These are phyloP conservation scores for Pocota personata DNA, from an alignment of 2,888 invertebrate genomes.

Conservation along the genomic window DNA sequence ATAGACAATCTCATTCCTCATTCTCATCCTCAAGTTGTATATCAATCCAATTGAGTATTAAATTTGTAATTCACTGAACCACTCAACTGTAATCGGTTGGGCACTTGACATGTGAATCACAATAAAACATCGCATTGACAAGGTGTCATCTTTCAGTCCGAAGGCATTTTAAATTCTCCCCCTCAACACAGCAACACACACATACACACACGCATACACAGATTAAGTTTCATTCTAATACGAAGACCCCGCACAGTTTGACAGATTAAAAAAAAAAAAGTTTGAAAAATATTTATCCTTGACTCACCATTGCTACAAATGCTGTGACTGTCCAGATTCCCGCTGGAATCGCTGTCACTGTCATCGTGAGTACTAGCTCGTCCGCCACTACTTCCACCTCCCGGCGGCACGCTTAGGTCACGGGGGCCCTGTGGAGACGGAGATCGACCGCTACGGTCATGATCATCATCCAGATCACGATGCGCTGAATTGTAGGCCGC, in stretches of 20 bases:
- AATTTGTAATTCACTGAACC: constrained; percentile 72
- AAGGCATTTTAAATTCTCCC: constrained; percentile 34
- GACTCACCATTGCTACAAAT: constrained; percentile 77
- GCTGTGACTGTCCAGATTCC: constrained; percentile 78
- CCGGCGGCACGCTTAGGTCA: constrained; percentile 76
- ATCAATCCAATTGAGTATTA: constrained; percentile 68
- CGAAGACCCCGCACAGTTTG: constrained; percentile 40
- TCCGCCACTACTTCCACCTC: constrained; percentile 78
- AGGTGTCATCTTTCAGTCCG: constrained; percentile 69
- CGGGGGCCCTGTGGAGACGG: constrained; percentile 80
- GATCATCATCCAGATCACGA: constrained; percentile 76
- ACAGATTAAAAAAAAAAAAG: constrained; percentile 29
- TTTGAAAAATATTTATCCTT: constrained; percentile 19
- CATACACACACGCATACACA: not conserved
- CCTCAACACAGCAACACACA: not conserved
- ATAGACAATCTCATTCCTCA: not conserved
- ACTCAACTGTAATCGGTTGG: constrained; percentile 71
- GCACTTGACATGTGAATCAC: constrained; percentile 72
- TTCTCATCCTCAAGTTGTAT: not conserved
- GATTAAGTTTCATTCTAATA: constrained; percentile 44
- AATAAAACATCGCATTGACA: constrained; percentile 69
- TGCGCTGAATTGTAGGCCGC: constrained; percentile 76
- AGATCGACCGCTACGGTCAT: constrained; percentile 81
- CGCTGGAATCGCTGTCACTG: constrained; percentile 83
- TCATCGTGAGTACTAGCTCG: constrained; percentile 82